Evolutionary conservation across 2,113 vertebrate species (phyloP).

Genomic region (Athene cunicularia): DNA sequence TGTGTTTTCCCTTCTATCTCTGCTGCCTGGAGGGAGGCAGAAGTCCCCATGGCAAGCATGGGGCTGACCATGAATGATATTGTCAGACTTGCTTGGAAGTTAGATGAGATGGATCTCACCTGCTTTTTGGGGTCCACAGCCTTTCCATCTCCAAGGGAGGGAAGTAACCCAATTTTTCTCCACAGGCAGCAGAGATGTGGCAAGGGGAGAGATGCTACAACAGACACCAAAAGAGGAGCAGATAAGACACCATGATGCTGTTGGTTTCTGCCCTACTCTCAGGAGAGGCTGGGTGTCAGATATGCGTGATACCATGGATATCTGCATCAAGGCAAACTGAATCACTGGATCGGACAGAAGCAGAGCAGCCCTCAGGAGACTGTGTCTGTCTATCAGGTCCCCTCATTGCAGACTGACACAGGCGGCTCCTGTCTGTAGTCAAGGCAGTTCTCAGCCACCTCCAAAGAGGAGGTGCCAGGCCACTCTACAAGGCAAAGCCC

Average conservation of each 20-base stretch:
- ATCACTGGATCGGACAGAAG: not conserved
- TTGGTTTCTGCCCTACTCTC: not conserved
- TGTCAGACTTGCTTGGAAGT: not conserved
- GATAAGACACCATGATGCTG: fast-evolving
- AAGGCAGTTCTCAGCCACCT: not conserved
- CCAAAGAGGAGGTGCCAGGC: not conserved
- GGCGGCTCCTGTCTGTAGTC: not conserved
- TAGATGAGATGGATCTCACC: not conserved
- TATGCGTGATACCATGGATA: not conserved
- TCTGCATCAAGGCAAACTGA: not conserved
- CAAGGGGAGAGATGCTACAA: not conserved
- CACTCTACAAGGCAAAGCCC: not conserved
- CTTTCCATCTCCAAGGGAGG: not conserved
- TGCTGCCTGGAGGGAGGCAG: not conserved
- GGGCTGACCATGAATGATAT: not conserved
- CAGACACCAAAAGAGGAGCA: not conserved
- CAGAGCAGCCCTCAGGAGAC: not conserved
- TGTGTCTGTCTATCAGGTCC: not conserved
- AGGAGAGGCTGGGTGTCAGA: not conserved
- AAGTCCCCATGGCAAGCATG: not conserved
- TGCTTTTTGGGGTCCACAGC: not conserved
- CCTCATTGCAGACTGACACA: not conserved
- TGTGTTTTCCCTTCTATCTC: not conserved
- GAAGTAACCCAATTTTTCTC: not conserved
- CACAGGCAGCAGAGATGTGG: not conserved